phyloP scores from a whole-genome alignment of 1,140 invertebrate genomes.

The Vollenhovia emeryi region DNA sequence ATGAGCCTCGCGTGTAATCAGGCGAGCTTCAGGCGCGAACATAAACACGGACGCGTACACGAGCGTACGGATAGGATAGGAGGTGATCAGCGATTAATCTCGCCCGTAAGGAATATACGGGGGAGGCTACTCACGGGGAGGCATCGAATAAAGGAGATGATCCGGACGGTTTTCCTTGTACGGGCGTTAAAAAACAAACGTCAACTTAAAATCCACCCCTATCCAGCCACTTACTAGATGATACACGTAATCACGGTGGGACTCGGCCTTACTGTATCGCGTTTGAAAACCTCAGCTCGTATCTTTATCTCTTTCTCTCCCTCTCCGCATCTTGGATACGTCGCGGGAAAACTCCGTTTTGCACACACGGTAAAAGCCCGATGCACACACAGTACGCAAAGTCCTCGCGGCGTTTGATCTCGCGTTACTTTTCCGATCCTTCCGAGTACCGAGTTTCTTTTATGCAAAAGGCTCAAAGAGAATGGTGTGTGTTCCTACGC shows the following conservation, averaged over 20 bases:
- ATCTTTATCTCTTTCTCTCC: neutral
- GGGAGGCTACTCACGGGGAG: conserved; percentile 28
- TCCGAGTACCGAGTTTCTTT: conserved; percentile 58
- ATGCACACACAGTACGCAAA: conserved; percentile 27
- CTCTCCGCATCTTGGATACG: neutral
- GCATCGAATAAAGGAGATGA: conserved; percentile 49
- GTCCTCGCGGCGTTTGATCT: conserved; percentile 64
- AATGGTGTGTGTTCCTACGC: conserved; percentile 51
- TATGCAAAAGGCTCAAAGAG: conserved; percentile 68
- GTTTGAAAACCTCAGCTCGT: conserved; percentile 26
- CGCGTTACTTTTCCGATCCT: conserved; percentile 49
- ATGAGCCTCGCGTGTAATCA: conserved; percentile 73
- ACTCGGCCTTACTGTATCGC: neutral
- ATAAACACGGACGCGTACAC: conserved; percentile 66
- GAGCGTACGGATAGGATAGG: conserved; percentile 47
- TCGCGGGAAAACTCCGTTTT: conserved; percentile 21
- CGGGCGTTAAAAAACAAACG: conserved; percentile 13
- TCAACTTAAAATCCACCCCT: conserved; percentile 32
- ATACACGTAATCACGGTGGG: neutral
- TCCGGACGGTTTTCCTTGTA: conserved; percentile 26
- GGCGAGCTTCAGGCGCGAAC: conserved; percentile 67
- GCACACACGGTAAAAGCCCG: conserved; percentile 29
- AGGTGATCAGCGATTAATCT: conserved; percentile 73
- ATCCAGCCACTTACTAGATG: conserved; percentile 21
- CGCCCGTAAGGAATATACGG: conserved; percentile 62